A percentile compares a stretch with the other conserved stretches of the same genome.
These are phyloP conservation scores for Acanthosepion esculentum DNA, from an alignment of 2,888 invertebrate species.

Conservation along the genomic window DNA sequence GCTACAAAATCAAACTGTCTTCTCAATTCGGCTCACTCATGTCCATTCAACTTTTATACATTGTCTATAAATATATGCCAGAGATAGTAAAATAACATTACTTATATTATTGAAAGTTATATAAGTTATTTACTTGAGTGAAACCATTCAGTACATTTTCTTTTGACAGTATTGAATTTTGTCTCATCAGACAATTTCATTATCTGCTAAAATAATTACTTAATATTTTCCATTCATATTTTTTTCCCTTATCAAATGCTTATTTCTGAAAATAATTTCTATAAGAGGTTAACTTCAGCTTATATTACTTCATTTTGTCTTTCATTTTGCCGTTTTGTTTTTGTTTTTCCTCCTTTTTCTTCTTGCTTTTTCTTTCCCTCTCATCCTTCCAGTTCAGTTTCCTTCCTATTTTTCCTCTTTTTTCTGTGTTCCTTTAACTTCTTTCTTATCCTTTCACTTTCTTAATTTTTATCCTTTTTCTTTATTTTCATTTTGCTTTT, in stretches of 20 bases:
- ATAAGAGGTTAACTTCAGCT: not conserved
- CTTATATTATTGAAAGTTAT: not conserved
- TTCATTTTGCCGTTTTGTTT: not conserved
- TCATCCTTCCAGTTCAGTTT: not conserved
- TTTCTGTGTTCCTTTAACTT: not conserved
- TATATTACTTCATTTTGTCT: not conserved
- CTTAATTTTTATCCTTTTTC: not conserved
- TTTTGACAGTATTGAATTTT: not conserved
- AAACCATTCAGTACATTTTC: not conserved
- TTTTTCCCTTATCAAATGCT: not conserved
- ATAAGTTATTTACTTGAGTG: conserved; percentile 15
- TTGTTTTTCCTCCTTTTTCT: too few relatives aligned
- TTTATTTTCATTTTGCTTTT: not conserved
- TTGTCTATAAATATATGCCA: too few relatives aligned
- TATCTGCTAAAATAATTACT: conserved; percentile 33
- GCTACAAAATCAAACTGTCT: too few relatives aligned
- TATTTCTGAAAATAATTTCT: not conserved
- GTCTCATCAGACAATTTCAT: conserved; percentile 33
- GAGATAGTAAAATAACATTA: too few relatives aligned
- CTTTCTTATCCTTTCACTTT: not conserved
- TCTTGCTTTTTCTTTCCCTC: too few relatives aligned
- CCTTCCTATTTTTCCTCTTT: not conserved
- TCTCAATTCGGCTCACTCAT: too few relatives aligned
- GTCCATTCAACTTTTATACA: too few relatives aligned
- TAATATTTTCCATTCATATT: not conserved